phyloP scores from a whole-genome alignment of 2,113 vertebrate genomes.

The Calidris pugnax region DNA sequence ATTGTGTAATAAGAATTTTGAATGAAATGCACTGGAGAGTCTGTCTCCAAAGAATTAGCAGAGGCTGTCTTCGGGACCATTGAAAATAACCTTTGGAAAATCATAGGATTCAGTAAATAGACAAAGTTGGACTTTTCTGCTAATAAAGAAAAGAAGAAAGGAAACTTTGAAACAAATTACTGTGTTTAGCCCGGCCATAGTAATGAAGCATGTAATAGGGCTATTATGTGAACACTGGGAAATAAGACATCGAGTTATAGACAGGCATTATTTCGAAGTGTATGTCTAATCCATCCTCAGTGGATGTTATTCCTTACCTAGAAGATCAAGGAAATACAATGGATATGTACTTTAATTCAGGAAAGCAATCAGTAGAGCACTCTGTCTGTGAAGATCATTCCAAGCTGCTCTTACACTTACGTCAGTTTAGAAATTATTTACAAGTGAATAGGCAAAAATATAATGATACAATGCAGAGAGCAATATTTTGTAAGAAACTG shows the following conservation, averaged over 20 bases:
- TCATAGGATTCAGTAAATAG: not conserved
- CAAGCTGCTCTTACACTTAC: not conserved
- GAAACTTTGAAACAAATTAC: not conserved
- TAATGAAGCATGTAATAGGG: not conserved
- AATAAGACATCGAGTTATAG: not conserved
- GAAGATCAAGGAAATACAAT: not conserved
- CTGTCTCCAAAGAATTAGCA: not conserved
- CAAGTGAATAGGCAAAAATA: not conserved
- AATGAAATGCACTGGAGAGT: not conserved
- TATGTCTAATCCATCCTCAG: conserved; percentile 2
- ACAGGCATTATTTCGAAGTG: not conserved
- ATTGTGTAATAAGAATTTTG: not conserved
- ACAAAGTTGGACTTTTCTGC: not conserved
- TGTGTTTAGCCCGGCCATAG: not conserved
- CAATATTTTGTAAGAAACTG: not conserved
- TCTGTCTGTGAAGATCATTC: conserved; percentile 7
- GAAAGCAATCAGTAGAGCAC: not conserved
- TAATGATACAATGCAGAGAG: not conserved
- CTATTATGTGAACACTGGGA: not conserved
- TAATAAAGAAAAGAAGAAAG: not conserved
- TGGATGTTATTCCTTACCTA: not conserved
- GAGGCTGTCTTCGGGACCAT: not conserved
- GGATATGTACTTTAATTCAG: not conserved
- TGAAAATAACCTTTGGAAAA: not conserved
- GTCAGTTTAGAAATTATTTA: not conserved